Base-by-base conservation (phyloP, 2,888 invertebrate species). In the Andricus quercusramuli region DNA sequence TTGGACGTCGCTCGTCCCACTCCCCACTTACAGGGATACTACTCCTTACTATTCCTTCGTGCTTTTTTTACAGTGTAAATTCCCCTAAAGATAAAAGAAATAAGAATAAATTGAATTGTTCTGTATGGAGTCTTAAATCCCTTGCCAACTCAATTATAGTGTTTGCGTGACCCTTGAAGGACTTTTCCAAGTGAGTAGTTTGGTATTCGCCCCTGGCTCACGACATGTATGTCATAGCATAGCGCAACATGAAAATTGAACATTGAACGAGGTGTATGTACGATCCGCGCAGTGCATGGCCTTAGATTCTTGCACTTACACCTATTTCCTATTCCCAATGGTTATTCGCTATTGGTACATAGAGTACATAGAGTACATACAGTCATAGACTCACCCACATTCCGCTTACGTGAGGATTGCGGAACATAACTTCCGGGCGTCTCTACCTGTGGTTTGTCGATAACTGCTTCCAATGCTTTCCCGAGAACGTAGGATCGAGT, bases 391-490 rank as follows among this genome's bases (percentile, higher is more conserved):
- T 77, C 29, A 70, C 79, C 80, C 78, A 74, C 74, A 84, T 86
- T 87, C 85, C 85, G 88, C 85, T 87, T 87, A 88, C 86, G 86
- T 84, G 88, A 85, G 88, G 88, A 89, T 85, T 87, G 89, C 86
- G 86, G 87, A 87, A 80, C 83, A 79, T 84, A 84, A 84, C 84
- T 84, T 85, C 83, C 82, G 83, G 78, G 82, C 68, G 81, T 79
- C 70, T 80, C 78, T 77, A 81, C 76, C 74, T 74, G 82, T 67
- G 84, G 85, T 84, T 82, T 83, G 83, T 83, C 83, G 84, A 85
- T 85, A 85, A 84, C 82, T 82, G 81, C 82, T 82, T 80, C 81
- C 81, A 82, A 77, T 56, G 56, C 56, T 70, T 70, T 47, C 56
- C 56, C 74, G 74, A 74, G 56, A 74, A 74, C 74, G 56, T 56